Evolutionary conservation across 2,113 vertebrate genomes (phyloP).

Genomic region (Sturnus vulgaris): DNA sequence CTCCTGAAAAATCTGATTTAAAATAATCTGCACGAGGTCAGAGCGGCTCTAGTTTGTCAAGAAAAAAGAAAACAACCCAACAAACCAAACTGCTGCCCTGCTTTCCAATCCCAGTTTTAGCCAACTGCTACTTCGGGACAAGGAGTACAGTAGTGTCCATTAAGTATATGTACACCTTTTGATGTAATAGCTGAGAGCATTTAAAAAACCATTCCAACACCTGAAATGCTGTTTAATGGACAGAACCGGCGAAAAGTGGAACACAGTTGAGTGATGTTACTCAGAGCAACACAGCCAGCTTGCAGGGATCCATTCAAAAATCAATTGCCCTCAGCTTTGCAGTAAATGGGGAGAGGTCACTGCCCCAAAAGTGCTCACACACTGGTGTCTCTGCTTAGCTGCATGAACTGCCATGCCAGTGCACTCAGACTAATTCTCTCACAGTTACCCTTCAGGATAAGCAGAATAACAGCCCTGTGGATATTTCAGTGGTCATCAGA

Average conservation of each 20-base stretch:
- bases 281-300: background rate
- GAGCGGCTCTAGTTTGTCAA: background rate
- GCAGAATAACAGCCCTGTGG: background rate
- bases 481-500: background rate
- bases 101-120: background rate
- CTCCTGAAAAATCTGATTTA: background rate
- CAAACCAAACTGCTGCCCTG: background rate
- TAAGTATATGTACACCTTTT: background rate
- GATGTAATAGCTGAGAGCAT: background rate
- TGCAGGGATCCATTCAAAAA: conserved; percentile 11
- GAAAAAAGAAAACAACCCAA: background rate
- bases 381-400: background rate
- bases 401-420: background rate
- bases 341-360: background rate
- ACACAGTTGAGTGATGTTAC: background rate
- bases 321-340: background rate
- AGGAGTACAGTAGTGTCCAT: background rate
- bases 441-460: background rate
- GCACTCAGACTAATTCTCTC: background rate
- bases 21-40: background rate
- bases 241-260: background rate
- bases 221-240: background rate
- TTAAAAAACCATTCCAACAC: background rate
- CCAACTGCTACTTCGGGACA: background rate
- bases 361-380: conserved; percentile 12